Percentiles rank a stretch among this genome's conserved stretches.
Conservation (phyloP, 1,140 invertebrate species). For the Frieseomelitta varia region DNA sequence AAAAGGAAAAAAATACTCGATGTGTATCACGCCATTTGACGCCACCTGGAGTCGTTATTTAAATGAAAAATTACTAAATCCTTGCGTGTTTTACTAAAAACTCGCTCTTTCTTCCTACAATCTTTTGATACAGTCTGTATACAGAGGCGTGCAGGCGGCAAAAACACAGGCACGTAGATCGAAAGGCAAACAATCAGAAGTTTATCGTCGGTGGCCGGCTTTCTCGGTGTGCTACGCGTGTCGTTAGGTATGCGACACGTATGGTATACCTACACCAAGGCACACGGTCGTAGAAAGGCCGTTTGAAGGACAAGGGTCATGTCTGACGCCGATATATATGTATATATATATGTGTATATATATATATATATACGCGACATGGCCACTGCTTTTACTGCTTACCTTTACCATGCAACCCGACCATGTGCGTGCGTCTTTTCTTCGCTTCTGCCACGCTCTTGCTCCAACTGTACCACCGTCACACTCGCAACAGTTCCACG, state of each 20-base stretch:
- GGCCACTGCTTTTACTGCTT: conserved; percentile 60
- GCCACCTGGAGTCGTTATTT: too few relatives aligned
- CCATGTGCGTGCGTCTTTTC: conserved; percentile 27
- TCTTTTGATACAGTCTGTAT: conserved; percentile 1
- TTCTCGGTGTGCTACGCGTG: conserved; percentile 58
- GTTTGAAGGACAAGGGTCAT: conserved; percentile 77
- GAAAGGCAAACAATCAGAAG: conserved; percentile 51
- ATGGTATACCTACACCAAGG: conserved; percentile 53
- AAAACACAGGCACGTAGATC: neutral
- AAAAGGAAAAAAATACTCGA: too few relatives aligned
- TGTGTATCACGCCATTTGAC: too few relatives aligned
- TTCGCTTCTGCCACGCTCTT: neutral
- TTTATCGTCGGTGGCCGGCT: conserved; percentile 57
- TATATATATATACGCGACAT: conserved; percentile 41
- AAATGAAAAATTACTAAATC: neutral
- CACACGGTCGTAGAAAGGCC: conserved; percentile 71
- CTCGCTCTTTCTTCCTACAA: too few relatives aligned
- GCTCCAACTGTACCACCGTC: neutral
- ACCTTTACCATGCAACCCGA: conserved; percentile 57
- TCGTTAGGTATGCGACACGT: conserved; percentile 67
- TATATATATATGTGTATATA: too few relatives aligned
- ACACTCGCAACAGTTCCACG: neutral
- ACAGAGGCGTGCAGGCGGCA: neutral
- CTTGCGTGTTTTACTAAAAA: too few relatives aligned
- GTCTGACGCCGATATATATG: conserved; percentile 54